Evolutionary conservation across 2,888 invertebrate genomes (phyloP).

Genomic region (Sicus ferrugineus): DNA sequence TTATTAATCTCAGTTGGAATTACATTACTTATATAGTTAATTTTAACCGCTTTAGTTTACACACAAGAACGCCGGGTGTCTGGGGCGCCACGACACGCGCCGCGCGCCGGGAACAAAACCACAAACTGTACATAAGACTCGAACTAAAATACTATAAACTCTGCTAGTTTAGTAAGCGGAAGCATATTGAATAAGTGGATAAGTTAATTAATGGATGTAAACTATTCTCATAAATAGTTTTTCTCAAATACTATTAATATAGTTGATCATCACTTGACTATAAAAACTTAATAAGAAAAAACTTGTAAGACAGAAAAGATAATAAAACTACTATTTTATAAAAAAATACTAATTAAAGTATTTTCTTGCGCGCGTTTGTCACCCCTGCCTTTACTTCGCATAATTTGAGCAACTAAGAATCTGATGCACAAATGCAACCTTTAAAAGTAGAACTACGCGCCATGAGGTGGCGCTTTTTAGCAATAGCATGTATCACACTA

Average conservation of each 20-base stretch:
- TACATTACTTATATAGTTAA: no score
- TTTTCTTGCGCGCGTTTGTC: no score
- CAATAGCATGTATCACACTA: no score
- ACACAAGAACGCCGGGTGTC: not conserved
- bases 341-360: no score
- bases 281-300: conserved; percentile 39
- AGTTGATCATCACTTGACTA: conserved; percentile 47
- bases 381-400: no score
- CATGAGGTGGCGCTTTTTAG: no score
- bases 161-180: conserved; percentile 23
- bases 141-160: conserved; percentile 34
- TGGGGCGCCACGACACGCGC: not conserved
- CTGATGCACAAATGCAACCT: no score
- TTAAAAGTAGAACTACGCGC: no score
- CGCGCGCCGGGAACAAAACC: conserved; percentile 15
- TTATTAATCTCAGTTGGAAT: no score
- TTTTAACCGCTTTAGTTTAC: no score
- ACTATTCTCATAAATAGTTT: conserved; percentile 34
- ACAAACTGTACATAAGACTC: conserved; percentile 33
- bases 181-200: conserved; percentile 26
- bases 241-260: conserved; percentile 53
- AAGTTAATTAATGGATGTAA: conserved; percentile 33
- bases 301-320: conserved; percentile 41
- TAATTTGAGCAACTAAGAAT: no score
- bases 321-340: conserved; percentile 58